phyloP scores from a whole-genome alignment of 2,113 vertebrate species.

The human region DNA sequence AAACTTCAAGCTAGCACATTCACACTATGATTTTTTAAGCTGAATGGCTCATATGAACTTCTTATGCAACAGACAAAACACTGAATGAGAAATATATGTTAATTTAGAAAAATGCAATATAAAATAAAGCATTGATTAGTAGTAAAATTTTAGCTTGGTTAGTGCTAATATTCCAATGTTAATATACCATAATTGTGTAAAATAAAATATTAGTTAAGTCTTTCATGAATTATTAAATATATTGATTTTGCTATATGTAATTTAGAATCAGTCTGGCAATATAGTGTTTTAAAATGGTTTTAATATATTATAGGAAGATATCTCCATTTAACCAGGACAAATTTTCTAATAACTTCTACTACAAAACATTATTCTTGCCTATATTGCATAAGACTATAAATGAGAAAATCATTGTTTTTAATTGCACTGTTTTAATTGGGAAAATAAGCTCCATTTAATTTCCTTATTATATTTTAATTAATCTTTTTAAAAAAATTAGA shows the following conservation, averaged over 20 bases:
- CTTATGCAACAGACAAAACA: background rate
- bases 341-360: background rate
- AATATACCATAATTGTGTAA: background rate
- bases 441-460: background rate
- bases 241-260: constrained; percentile 21
- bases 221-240: constrained; percentile 47
- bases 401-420: background rate
- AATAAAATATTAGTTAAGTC: constrained; percentile 37
- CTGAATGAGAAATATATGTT: background rate
- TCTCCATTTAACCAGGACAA: background rate
- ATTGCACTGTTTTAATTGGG: background rate
- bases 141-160: constrained; percentile 37
- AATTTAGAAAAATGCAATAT: constrained; percentile 14
- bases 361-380: background rate
- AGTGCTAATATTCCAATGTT: constrained; percentile 3
- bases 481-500: background rate
- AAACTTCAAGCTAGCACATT: background rate
- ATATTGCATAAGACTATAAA: background rate
- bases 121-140: background rate
- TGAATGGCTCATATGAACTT: background rate
- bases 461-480: background rate
- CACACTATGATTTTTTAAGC: background rate
- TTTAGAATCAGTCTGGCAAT: background rate
- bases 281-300: background rate
- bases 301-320: background rate